Base-by-base conservation (phyloP, 2,888 invertebrate genomes). In the Dyspetes luteomarginatus region DNA sequence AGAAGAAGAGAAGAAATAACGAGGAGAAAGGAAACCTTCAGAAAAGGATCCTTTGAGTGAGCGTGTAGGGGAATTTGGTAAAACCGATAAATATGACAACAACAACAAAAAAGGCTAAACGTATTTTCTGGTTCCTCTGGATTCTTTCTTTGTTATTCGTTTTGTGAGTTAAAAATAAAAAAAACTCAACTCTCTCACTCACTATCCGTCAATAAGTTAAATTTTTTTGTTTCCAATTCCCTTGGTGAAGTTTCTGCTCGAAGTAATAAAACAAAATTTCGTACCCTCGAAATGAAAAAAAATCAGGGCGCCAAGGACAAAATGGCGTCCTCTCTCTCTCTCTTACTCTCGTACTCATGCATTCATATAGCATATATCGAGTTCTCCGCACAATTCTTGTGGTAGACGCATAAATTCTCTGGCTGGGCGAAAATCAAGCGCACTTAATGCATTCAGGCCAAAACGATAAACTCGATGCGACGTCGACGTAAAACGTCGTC, bases 381-480 rank as follows among this genome's bases (percentile, higher is more conserved):
- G 15, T 45, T 50, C 30, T 22, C 24, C 36, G 52, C 41, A 41
- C 41, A 64, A 55, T 26, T 64, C 56, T 68, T 64, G 62, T 75
- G 68, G 78, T 67, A 82, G 84, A 84, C 84, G 82, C 84, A 87
- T 87, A 87, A 87, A 87, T 88, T 85, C 83, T 69, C 84, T 71
- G 68, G 78, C 82, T 82, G 77, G 83, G 82, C 78, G 82, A 84
- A 86, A 87, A 87, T 87, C 86, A 86, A 86, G 84, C 84, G 84
- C 83, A 86, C 84, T 87, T 86, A 83, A 83, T 87, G 87, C 83
- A 88, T 85, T 83, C 84, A 87, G 86, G 87, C 84, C 86, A 84
- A 78, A 84, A 84, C 86, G 85, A 88, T 88, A 88, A 88, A 87
- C 83, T 82, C 85, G 76, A 78, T 79, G 82, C 81, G 78, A 79